Conservation (phyloP, 2,888 invertebrate genomes). For the Hirtodrosophila cameraria region DNA sequence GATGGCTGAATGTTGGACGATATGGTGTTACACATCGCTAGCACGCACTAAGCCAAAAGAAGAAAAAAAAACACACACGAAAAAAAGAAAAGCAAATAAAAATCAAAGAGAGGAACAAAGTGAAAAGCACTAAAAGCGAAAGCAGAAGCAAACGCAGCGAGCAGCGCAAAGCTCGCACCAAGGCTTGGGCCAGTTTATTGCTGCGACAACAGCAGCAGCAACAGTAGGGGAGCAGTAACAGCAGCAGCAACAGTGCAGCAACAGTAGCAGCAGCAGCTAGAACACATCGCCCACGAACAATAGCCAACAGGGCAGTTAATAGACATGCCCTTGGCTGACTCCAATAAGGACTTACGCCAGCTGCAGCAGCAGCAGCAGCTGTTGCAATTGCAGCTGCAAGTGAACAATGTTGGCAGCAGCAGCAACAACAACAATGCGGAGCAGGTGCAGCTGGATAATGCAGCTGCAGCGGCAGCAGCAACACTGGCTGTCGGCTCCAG, state of each 20-base stretch:
- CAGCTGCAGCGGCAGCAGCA: constrained; percentile 27
- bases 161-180: constrained; percentile 32
- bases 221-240: constrained; percentile 10
- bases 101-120: constrained; percentile 36
- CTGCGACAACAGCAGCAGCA: constrained; percentile 9
- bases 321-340: constrained; percentile 83
- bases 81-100: constrained; percentile 15
- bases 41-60: constrained; percentile 26
- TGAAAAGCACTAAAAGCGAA: constrained; percentile 43
- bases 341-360: constrained; percentile 81
- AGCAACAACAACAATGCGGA: constrained; percentile 49
- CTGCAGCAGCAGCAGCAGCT: constrained; percentile 50
- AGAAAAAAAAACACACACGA: constrained; percentile 17
- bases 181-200: constrained; percentile 28
- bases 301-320: constrained; percentile 49
- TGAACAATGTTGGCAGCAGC: too few relatives aligned
- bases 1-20: constrained; percentile 9
- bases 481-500: constrained; percentile 11
- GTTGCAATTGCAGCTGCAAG: constrained; percentile 70
- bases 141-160: constrained; percentile 26
- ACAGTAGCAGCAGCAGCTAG: constrained; percentile 30
- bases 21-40: constrained; percentile 39
- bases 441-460: constrained; percentile 51
- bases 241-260: constrained; percentile 16
- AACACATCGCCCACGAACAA: constrained; percentile 50